Conservation (phyloP, 2,113 vertebrate species). For the Sceloporus undulatus region DNA sequence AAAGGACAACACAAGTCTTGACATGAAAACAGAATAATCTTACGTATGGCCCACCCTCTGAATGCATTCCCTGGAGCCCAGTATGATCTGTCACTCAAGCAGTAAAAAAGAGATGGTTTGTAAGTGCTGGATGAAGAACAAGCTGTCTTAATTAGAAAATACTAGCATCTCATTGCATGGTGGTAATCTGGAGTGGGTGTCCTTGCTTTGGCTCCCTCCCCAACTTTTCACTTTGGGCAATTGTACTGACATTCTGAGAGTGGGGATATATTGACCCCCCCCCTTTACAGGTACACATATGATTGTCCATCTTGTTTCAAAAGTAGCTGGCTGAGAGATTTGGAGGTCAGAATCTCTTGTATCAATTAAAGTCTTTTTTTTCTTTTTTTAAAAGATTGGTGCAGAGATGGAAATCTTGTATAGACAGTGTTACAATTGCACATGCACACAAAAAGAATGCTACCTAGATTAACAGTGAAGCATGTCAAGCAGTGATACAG, state of each 20-base stretch:
- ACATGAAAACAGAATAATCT: background rate
- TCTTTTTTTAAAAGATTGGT: too few species aligned
- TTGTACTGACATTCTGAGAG: background rate
- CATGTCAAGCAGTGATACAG: too few species aligned
- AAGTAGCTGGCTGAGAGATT: background rate
- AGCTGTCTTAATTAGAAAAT: background rate
- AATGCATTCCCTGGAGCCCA: background rate
- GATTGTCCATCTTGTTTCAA: background rate
- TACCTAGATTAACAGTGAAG: background rate
- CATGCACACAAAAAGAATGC: background rate
- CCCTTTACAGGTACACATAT: background rate
- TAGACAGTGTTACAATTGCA: too few species aligned
- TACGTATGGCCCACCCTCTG: background rate
- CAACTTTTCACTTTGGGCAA: too few species aligned
- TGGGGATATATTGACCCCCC: background rate
- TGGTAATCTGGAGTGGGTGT: background rate
- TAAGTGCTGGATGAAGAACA: background rate
- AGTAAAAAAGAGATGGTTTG: background rate
- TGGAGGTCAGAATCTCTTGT: background rate
- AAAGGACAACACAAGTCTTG: background rate
- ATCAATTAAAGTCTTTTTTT: background rate
- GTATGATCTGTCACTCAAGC: background rate
- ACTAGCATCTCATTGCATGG: too few species aligned
- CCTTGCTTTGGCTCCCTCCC: too few species aligned
- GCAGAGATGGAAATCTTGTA: too few species aligned